Percentiles rank a stretch among this genome's conserved stretches.
phyloP scores from a whole-genome alignment of 2,797 vertebrate species.

The Zenarchopterus dispar region DNA sequence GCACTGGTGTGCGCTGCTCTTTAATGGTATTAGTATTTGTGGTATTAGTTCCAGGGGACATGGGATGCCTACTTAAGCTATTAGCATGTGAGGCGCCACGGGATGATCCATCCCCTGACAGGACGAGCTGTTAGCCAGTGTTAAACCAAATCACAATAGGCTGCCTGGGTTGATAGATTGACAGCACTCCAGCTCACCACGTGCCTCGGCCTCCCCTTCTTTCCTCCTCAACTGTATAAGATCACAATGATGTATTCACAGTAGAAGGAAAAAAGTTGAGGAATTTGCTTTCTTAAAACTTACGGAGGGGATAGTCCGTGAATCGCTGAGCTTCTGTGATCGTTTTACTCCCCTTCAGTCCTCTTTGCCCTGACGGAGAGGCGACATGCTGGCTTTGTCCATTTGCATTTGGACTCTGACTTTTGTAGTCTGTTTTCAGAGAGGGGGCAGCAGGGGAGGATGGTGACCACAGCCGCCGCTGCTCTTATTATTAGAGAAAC shows the following conservation, averaged over 20 bases:
- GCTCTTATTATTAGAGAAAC: constrained; percentile 27
- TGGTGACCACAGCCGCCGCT: constrained; percentile 25
- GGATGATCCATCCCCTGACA: constrained; percentile 77
- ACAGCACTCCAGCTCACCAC: constrained; percentile 57
- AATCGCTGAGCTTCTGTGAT: constrained; percentile 21
- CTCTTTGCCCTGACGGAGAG: constrained; percentile 15
- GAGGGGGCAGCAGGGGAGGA: too few relatives aligned
- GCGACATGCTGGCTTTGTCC: constrained; percentile 45
- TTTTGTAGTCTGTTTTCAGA: constrained; percentile 51
- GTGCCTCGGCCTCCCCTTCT: constrained; percentile 28
- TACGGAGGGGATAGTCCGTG: constrained; percentile 20
- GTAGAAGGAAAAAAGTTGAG: constrained; percentile 4
- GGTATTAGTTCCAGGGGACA: constrained; percentile 83
- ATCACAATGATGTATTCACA: constrained; percentile 25
- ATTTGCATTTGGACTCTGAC: constrained; percentile 54
- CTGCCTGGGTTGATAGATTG: constrained; percentile 73
- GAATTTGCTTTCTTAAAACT: constrained; percentile 46
- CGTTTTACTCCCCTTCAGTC: constrained; percentile 14
- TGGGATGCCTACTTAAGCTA: constrained; percentile 84
- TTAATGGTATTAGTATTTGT: constrained; percentile 84
- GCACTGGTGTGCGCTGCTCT: constrained; percentile 56
- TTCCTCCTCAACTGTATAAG: constrained; percentile 18
- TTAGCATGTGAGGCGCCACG: constrained; percentile 82
- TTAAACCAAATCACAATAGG: constrained; percentile 74
- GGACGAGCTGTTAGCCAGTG: constrained; percentile 78